Percentiles rank a stretch among this genome's conserved stretches.
Evolutionary conservation across 2,113 vertebrate genomes (phyloP).

Genomic region (Aythya baeri): DNA sequence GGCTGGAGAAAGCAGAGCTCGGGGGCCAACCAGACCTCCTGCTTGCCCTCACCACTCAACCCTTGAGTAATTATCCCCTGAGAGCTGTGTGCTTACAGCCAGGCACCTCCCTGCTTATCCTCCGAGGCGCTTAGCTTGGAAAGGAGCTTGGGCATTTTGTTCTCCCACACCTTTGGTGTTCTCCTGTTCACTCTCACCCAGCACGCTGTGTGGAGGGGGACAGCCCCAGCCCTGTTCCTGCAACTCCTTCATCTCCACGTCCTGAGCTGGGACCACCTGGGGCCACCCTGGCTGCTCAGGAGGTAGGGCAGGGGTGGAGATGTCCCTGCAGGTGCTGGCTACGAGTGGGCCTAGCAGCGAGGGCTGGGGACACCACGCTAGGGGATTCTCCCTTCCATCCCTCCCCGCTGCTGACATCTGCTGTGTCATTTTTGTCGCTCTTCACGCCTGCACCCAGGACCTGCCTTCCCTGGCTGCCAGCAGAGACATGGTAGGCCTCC

Average conservation of each 20-base stretch:
- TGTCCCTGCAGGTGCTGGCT: background rate
- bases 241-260: background rate
- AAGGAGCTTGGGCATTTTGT: background rate
- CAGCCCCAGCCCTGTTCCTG: background rate
- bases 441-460: background rate
- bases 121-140: background rate
- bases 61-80: background rate
- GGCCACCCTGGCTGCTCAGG: background rate
- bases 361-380: background rate
- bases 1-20: background rate
- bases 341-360: background rate
- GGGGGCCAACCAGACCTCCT: background rate
- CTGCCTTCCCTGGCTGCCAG: background rate
- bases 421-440: background rate
- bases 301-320: background rate
- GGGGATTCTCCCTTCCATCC: background rate
- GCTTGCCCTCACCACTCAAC: rapidly evolving
- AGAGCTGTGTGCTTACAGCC: background rate
- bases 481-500: background rate
- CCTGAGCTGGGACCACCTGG: background rate
- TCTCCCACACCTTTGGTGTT: rapidly evolving
- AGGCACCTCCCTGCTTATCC: background rate
- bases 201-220: rapidly evolving
- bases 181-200: background rate
- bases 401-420: background rate